Percentiles rank a stretch among this genome's conserved stretches.
Conservation (phyloP, 1,140 invertebrate genomes). For the Acromyrmex echinatior region DNA sequence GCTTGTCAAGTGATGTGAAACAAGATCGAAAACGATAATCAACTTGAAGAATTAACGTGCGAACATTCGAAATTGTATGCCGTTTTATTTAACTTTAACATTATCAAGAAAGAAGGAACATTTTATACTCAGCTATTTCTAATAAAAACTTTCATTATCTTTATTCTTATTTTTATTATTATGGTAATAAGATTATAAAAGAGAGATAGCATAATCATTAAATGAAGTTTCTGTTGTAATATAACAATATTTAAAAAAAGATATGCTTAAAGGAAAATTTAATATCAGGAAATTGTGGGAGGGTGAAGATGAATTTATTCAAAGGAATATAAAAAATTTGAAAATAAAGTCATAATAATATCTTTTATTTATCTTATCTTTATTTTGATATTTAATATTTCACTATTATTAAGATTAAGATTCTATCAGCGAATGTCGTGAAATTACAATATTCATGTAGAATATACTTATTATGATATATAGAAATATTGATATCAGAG, state of each 20-base stretch:
- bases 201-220: conserved; percentile 14
- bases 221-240: conserved; percentile 21
- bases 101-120: conserved; percentile 4
- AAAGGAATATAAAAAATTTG: conserved; percentile 5
- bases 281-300: not conserved
- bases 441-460: not conserved
- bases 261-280: conserved; percentile 29
- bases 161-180: conserved; percentile 21
- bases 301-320: not conserved
- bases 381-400: not conserved
- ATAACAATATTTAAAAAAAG: conserved; percentile 20
- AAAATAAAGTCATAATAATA: not conserved
- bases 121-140: conserved; percentile 38
- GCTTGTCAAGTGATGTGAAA: conserved; percentile 20
- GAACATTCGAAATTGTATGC: not conserved
- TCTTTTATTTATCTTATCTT: not conserved
- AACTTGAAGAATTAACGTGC: not conserved
- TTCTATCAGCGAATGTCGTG: not conserved
- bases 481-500: not conserved
- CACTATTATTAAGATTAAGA: not conserved
- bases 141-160: conserved; percentile 44
- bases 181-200: conserved; percentile 16
- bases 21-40: not conserved
- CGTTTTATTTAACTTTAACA: conserved; percentile 28
- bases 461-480: not conserved